A percentile compares a stretch with the other conserved stretches of the same genome.
Evolutionary conservation across 2,888 invertebrate species (phyloP).

Genomic region (Carterocephalus palaemon): DNA sequence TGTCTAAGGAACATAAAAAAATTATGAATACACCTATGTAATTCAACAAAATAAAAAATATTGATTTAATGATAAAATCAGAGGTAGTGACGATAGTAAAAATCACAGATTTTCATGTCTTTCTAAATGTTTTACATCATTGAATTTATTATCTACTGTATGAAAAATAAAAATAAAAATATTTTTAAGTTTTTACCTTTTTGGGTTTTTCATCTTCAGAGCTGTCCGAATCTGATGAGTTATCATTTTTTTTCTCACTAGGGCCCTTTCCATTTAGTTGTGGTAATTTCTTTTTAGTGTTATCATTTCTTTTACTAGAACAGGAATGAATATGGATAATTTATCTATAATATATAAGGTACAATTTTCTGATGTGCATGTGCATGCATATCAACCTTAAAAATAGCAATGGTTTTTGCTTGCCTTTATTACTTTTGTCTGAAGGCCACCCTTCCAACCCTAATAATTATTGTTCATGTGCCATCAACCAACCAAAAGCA

Average conservation of each 20-base stretch:
- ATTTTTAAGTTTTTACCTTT: constrained; percentile 39
- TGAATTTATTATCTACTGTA: constrained; percentile 13
- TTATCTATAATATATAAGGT: no score
- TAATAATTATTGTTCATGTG: no score
- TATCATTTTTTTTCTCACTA: constrained; percentile 41
- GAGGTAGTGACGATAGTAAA: constrained; percentile 66
- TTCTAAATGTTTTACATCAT: constrained; percentile 43
- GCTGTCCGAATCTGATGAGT: constrained; percentile 63
- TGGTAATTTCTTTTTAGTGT: constrained; percentile 42
- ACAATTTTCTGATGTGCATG: no score
- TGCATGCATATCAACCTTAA: no score
- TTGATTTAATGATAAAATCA: constrained; percentile 35
- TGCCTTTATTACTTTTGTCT: no score
- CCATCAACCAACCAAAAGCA: no score
- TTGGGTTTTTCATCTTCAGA: constrained; percentile 58
- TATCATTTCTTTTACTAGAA: constrained; percentile 51
- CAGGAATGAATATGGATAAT: no score
- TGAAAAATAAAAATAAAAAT: constrained; percentile 25
- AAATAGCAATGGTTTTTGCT: no score
- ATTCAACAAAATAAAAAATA: background rate
- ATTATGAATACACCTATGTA: constrained; percentile 5
- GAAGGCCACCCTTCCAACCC: no score
- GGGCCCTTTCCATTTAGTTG: constrained; percentile 56
- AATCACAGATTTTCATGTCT: constrained; percentile 47
- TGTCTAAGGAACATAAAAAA: constrained; percentile 27